Percentiles rank a stretch among this genome's conserved stretches.
phyloP scores from a whole-genome alignment of 2,797 vertebrate genomes.

The Cheirogaleus major region DNA sequence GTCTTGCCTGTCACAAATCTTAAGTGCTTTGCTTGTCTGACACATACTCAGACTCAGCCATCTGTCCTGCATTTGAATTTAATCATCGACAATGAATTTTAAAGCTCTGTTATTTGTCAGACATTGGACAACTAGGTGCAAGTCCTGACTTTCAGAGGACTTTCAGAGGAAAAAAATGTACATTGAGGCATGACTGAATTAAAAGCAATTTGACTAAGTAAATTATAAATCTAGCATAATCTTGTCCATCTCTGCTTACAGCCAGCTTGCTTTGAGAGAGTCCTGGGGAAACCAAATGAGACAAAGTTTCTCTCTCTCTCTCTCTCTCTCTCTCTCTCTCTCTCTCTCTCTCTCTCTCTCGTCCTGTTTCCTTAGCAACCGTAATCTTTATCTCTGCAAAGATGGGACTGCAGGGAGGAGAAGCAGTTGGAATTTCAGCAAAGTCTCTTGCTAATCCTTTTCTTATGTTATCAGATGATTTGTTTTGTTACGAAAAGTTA shows the following conservation, averaged over 20 bases:
- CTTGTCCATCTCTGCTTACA: conserved; percentile 83
- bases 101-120: conserved; percentile 74
- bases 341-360: background rate
- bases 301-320: conserved; percentile 83
- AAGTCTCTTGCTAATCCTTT: conserved; percentile 78
- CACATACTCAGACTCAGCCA: conserved; percentile 71
- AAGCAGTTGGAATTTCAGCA: conserved; percentile 88
- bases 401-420: conserved; percentile 82
- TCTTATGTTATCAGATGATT: conserved; percentile 72
- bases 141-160: conserved; percentile 68
- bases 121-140: conserved; percentile 60
- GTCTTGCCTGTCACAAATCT: conserved; percentile 65
- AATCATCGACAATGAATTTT: conserved; percentile 75
- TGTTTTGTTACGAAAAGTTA: conserved; percentile 74
- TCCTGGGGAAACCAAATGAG: conserved; percentile 83
- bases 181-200: conserved; percentile 66
- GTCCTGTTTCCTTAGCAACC: conserved; percentile 92
- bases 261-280: conserved; percentile 71
- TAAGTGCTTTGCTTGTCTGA: conserved; percentile 68
- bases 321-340: conserved; percentile 70
- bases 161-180: conserved; percentile 67
- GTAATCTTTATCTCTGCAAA: conserved; percentile 91
- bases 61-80: conserved; percentile 80
- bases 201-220: conserved; percentile 75
- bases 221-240: conserved; percentile 83